These are phyloP conservation scores for Chrysomallon squamiferum DNA, from an alignment of 1,140 invertebrate genomes.

Conservation along the genomic window DNA sequence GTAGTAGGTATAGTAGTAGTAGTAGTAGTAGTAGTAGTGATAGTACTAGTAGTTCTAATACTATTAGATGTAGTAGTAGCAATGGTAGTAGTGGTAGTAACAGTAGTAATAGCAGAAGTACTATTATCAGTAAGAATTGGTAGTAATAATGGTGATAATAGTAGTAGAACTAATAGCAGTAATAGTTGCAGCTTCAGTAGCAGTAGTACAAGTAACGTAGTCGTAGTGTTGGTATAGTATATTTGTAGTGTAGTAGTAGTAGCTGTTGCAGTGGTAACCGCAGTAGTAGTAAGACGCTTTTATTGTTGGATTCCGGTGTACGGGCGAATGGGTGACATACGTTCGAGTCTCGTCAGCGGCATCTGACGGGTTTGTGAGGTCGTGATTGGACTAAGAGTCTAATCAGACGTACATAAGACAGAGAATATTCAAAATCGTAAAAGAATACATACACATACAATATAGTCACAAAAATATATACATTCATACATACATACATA, in stretches of 20 bases:
- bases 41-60: no score
- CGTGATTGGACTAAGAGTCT: no score
- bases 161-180: neutral
- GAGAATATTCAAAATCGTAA: no score
- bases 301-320: neutral
- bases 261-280: neutral
- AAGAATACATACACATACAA: neutral
- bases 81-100: neutral
- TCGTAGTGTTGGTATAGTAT: no score
- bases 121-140: neutral
- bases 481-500: no score
- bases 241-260: neutral
- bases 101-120: neutral
- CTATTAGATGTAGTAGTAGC: neutral
- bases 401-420: no score
- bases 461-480: no score
- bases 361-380: neutral
- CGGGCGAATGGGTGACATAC: neutral
- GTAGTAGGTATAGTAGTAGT: no score
- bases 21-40: no score
- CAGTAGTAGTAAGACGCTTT: neutral
- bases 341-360: neutral
- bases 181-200: neutral
- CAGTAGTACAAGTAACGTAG: no score
- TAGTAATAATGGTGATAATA: neutral